Base-by-base conservation (phyloP, 1,140 invertebrate species). In the Elysia chlorotica region DNA sequence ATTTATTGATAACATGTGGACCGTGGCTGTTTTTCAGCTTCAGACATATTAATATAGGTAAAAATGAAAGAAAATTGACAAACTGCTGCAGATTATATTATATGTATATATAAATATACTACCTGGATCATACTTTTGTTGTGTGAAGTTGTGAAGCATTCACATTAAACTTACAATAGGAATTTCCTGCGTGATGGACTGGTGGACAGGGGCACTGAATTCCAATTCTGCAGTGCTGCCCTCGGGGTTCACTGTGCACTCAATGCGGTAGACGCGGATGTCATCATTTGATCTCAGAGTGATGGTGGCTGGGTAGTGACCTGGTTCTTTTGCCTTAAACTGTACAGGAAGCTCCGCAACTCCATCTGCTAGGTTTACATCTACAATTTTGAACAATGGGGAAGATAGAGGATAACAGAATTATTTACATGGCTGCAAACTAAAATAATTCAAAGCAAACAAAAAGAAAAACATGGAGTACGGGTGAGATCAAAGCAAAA, bases 171-270 rank as follows among this genome's bases (percentile, higher is more conserved):
- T 79, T 83, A 88, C 87, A 71, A 88, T 81, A 6, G 87, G 87
- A 61, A 88, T 86, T 35, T 85, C 74, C 76, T 88, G 87, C 35
- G 76, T 79, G 23, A 87, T 77, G 56, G 82, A 75, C 70, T 88
- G 82, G 65, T 86, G 82, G 5, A 88, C 85, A 3, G 85, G 83
- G 57, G 82, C 72, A 41, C 74, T 70, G 63, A 88, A 86, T n/a
- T 81, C 74, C 53, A 87, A 71, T 73, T 87, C 79, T n/a, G 85
- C 80, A 23, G 78, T 82, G 71, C 74, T 84, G 37, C 86, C 85
- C 75, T 86, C 81, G 73, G 85, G 85, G 56, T 79, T 81, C 17
- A 87, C 86, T 3, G 83, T 86, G 74, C 83, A 87, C 71, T 86
- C 86, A 48, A 87, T 80, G 56, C 75, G 76, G 65, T 83, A 86